phyloP scores from a whole-genome alignment of 1,140 invertebrate species.

The Aphis craccivora region DNA sequence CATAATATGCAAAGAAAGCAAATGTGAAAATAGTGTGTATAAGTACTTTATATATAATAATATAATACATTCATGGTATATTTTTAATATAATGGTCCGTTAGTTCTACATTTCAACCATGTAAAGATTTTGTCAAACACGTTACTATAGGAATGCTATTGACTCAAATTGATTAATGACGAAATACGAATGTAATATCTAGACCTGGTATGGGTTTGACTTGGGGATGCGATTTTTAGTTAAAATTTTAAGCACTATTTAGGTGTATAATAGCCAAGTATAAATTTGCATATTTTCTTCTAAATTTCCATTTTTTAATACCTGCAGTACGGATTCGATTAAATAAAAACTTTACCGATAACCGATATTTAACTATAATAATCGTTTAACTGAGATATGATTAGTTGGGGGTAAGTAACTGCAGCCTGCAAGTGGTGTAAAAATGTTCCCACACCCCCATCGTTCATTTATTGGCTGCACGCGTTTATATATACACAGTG shows the following conservation, averaged over 20 bases:
- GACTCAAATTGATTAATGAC: not conserved
- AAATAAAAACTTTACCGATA: not conserved
- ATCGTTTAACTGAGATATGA: not conserved
- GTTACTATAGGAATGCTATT: no score
- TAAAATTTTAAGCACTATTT: not conserved
- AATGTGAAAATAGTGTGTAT: not conserved
- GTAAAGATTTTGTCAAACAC: no score
- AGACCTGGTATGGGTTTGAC: not conserved
- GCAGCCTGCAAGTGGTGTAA: not conserved
- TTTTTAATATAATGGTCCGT: no score
- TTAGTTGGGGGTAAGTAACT: not conserved
- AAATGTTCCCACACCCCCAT: not conserved
- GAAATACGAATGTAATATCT: not conserved
- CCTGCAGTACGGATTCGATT: not conserved
- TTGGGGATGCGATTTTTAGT: not conserved
- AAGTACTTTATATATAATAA: not conserved
- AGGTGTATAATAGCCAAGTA: not conserved
- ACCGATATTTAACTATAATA: not conserved
- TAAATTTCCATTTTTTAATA: not conserved
- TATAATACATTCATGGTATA: no score
- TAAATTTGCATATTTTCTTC: not conserved
- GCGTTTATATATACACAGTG: not conserved
- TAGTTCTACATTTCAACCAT: not conserved
- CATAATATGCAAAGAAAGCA: not conserved
- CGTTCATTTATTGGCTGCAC: not conserved